These are phyloP conservation scores for Oriolus oriolus DNA, from an alignment of 2,113 vertebrate species.

Conservation along the genomic window DNA sequence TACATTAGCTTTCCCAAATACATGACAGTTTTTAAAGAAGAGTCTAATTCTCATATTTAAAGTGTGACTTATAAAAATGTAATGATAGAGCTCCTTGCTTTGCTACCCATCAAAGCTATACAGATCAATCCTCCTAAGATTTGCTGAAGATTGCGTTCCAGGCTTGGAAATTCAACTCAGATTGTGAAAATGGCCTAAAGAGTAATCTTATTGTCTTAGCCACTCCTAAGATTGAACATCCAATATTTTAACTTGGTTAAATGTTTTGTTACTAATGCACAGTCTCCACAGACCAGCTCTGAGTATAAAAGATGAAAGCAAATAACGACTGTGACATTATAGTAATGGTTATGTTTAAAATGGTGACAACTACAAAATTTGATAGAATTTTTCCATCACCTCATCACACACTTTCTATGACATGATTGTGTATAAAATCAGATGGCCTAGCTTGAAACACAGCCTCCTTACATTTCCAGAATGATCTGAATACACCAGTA, in stretches of 20 bases:
- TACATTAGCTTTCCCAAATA: not conserved
- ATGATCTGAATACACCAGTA: not conserved
- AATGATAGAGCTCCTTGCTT: not conserved
- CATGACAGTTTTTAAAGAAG: not conserved
- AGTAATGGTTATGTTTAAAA: not conserved
- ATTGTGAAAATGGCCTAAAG: not conserved
- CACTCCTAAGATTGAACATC: not conserved
- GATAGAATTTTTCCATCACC: not conserved
- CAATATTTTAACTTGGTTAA: not conserved
- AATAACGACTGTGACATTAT: not conserved
- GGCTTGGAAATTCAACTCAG: not conserved
- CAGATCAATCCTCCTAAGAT: not conserved
- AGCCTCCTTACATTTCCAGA: not conserved
- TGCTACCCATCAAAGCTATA: not conserved
- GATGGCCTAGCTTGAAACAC: not conserved
- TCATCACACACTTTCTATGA: not conserved
- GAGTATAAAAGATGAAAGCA: not conserved
- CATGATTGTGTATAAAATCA: not conserved
- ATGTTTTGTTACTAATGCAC: not conserved
- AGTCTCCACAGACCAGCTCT: not conserved
- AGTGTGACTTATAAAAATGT: not conserved
- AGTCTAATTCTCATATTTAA: not conserved
- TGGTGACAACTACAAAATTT: not conserved
- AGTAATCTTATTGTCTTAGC: not conserved
- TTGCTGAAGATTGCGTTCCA: not conserved